Conservation (phyloP, 53 echinoderm and acorn worm genomes). For the Stichopus horrens region DNA sequence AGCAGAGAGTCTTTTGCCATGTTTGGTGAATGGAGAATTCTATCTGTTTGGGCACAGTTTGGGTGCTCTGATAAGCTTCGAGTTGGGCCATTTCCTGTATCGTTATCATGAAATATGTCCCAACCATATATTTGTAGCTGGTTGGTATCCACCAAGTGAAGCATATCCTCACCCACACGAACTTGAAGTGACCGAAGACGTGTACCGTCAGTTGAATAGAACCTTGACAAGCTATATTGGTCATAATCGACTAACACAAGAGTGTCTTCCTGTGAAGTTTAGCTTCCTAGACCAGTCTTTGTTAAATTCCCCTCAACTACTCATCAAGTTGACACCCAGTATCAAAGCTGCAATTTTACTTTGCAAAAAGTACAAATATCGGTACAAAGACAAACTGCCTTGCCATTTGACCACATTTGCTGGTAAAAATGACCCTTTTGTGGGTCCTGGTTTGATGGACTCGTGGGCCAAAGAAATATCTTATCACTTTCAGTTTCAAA, state of each 20-base stretch:
- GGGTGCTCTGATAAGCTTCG: slow-evolving; percentile 88
- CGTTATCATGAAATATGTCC: slow-evolving; percentile 80
- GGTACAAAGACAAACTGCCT: slow-evolving; percentile 78
- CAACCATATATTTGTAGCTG: slow-evolving; percentile 78
- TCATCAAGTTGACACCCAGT: slow-evolving; percentile 82
- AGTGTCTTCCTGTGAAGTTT: slow-evolving; percentile 81
- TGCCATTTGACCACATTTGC: slow-evolving; percentile 82
- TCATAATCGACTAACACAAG: slow-evolving; percentile 60
- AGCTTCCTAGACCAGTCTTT: slow-evolving; percentile 88
- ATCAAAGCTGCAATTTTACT: slow-evolving; percentile 83
- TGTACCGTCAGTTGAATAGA: slow-evolving; percentile 79
- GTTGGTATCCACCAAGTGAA: slow-evolving; percentile 91
- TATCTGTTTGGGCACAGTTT: slow-evolving; percentile 97
- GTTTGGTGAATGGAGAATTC: slow-evolving; percentile 68
- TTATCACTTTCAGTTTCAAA: slow-evolving; percentile 67
- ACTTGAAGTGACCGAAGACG: slow-evolving; percentile 73
- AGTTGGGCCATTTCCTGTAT: slow-evolving; percentile 77
- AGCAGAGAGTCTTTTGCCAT: slow-evolving; percentile 73
- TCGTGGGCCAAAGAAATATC: slow-evolving; percentile 82
- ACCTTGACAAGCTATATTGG: slow-evolving; percentile 73
- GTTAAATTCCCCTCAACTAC: slow-evolving; percentile 76
- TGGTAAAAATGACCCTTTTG: slow-evolving; percentile 87
- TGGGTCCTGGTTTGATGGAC: slow-evolving; percentile 75
- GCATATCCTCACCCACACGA: slow-evolving; percentile 95
- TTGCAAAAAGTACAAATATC: slow-evolving; percentile 85